Conservation (phyloP, 2,797 vertebrate species). For the Alcedo atthis region DNA sequence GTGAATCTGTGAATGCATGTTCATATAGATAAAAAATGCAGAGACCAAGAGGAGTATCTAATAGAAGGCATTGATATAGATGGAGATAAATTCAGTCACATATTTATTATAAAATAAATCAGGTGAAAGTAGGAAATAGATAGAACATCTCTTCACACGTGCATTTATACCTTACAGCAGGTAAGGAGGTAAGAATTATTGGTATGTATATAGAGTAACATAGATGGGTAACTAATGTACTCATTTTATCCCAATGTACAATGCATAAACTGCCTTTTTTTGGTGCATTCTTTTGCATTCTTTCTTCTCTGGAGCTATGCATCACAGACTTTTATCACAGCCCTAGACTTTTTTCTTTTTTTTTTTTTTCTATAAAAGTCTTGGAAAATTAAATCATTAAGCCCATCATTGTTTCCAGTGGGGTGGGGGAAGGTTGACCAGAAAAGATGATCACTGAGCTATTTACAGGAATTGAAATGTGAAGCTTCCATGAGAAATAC, state of each 20-base stretch:
- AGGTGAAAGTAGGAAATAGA: not conserved
- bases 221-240: not conserved
- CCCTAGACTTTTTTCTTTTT: not conserved
- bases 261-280: not conserved
- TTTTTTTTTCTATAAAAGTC: not conserved
- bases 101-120: not conserved
- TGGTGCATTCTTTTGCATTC: not conserved
- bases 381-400: not conserved
- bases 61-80: not conserved
- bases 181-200: not conserved
- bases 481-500: not conserved
- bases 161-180: not conserved
- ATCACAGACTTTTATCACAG: not conserved
- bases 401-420: not conserved
- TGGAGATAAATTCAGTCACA: not conserved
- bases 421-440: not conserved
- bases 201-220: rapidly evolving
- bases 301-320: not conserved
- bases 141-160: not conserved
- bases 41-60: not conserved
- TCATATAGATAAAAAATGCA: not conserved
- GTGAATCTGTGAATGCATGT: not conserved
- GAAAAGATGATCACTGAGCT: not conserved
- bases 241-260: not conserved
- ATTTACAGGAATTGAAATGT: slow-evolving; percentile 39